These are phyloP conservation scores for Drosophila macrospina DNA, from an alignment of 2,888 invertebrate genomes.

Conservation along the genomic window DNA sequence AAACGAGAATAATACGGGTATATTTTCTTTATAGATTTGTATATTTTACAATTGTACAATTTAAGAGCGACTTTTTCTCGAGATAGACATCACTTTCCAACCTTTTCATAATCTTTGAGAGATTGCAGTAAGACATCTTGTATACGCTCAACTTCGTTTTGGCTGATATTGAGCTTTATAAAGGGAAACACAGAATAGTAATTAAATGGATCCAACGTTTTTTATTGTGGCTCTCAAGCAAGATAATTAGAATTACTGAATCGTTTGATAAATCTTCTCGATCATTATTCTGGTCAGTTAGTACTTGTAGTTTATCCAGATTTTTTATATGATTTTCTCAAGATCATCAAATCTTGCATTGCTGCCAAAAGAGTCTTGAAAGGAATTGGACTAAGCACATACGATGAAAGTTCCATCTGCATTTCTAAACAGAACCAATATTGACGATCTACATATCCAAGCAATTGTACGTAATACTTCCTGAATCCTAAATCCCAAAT, in stretches of 20 bases:
- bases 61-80: conserved; percentile 45
- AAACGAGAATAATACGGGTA: conserved; percentile 67
- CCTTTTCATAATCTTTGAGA: conserved; percentile 38
- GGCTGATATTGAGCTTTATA: conserved; percentile 64
- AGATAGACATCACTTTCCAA: conserved; percentile 36
- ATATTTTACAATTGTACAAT: conserved; percentile 74
- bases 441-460: conserved; percentile 58
- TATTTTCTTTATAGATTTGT: conserved; percentile 67
- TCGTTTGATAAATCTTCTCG: conserved; percentile 37
- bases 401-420: conserved; percentile 40
- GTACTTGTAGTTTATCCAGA: conserved; percentile 44
- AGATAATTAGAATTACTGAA: conserved; percentile 39
- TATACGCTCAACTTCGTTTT: conserved; percentile 56
- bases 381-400: conserved; percentile 49
- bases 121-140: conserved; percentile 54
- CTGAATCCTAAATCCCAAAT: conserved; percentile 36
- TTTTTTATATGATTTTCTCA: conserved; percentile 20
- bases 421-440: conserved; percentile 56
- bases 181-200: conserved; percentile 53
- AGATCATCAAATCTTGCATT: conserved; percentile 41
- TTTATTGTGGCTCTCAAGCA: conserved; percentile 48
- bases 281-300: conserved; percentile 42
- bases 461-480: conserved; percentile 54
- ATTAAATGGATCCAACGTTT: conserved; percentile 62
- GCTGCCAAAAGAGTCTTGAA: conserved; percentile 46